phyloP scores from a whole-genome alignment of 1,140 invertebrate species.

The Sitophilus oryzae region DNA sequence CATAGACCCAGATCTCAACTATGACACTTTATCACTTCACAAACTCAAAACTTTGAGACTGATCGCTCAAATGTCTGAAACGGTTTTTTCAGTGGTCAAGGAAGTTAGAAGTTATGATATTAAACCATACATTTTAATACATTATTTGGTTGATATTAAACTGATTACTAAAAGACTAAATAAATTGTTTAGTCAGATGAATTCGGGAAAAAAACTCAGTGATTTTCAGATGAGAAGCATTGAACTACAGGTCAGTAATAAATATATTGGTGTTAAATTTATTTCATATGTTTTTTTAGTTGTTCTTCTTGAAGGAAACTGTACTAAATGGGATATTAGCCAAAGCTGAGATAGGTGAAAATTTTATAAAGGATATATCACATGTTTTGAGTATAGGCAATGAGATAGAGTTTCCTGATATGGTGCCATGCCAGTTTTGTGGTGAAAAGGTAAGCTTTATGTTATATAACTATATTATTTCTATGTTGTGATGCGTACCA shows the following conservation, averaged over 20 bases:
- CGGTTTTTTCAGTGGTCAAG: slow-evolving; percentile 27
- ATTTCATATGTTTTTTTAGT: slow-evolving; percentile 18
- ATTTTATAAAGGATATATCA: slow-evolving; percentile 30
- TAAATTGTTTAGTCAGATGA: slow-evolving; percentile 24
- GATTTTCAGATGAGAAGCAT: slow-evolving; percentile 35
- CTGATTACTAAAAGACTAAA: slow-evolving; percentile 28
- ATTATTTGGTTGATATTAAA: slow-evolving; percentile 34
- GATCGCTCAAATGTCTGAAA: slow-evolving; percentile 36
- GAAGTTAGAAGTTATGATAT: slow-evolving; percentile 30
- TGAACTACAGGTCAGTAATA: slow-evolving; percentile 16
- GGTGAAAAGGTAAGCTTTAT: slow-evolving; percentile 39
- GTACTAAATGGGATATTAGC: slow-evolving; percentile 29
- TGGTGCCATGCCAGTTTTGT: slow-evolving; percentile 34
- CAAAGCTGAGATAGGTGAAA: slow-evolving; percentile 29
- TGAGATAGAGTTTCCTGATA: slow-evolving; percentile 33
- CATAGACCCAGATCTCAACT: slow-evolving; percentile 27
- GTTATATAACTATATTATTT: too few relatives aligned
- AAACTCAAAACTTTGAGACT: slow-evolving; percentile 33
- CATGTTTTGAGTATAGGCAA: slow-evolving; percentile 31
- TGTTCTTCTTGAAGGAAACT: slow-evolving; percentile 37
- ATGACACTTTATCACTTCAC: slow-evolving; percentile 26
- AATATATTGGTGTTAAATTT: not conserved
- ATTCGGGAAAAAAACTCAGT: slow-evolving; percentile 19
- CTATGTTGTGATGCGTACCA: not conserved
- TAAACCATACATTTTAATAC: slow-evolving; percentile 32